Base-by-base conservation (phyloP, 2,797 vertebrate species). In the Tolypeutes matacus region DNA sequence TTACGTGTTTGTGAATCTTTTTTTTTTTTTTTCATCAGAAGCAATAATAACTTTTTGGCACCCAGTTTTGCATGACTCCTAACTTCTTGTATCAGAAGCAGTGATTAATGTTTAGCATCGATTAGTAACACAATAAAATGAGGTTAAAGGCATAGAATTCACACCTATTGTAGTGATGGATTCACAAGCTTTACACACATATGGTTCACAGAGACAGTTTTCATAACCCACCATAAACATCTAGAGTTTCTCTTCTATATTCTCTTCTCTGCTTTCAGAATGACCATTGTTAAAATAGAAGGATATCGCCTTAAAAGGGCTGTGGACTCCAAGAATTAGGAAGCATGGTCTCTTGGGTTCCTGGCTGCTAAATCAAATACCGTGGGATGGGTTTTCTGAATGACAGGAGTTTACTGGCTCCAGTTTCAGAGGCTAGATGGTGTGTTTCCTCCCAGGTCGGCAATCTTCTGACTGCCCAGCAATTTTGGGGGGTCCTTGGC, bases 151-250 rank as follows among this genome's bases (percentile, higher is more conserved):
- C 23, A 27, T 21, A 13, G 53, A 51, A 77, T 8, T 70, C 51
- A 8, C 15, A 15, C 1, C 1, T 20, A 34, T 69, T 8, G 7
- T 7, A 2, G 11, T 7, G 27, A 69, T 10, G 14, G 6, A 9
- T 5, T 46, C 13, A 11, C 27, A 64, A 70, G 7, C 15, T 46
- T n/a, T 20, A 1, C 0, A 7, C 25, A 9, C 29, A 20, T 20
- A 23, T 0, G 11, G 15, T 21, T 6, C 51, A 14, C 11, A 7
- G 2, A 21, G 2, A 11, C 3, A 31, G 23, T 4, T 36, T 82
- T 34, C 15, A 7, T 25, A 1, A 36, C 6, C 39, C 23, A 27
- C 7, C 25, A 51, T 11, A 51, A 60, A 29, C 17, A 53, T 12
- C 67, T 17, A 12, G 53, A 51, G 17, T 9, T 27, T 76, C 20